Conservation (phyloP, 2,888 invertebrate species). For the Zygogramma bicolorata region DNA sequence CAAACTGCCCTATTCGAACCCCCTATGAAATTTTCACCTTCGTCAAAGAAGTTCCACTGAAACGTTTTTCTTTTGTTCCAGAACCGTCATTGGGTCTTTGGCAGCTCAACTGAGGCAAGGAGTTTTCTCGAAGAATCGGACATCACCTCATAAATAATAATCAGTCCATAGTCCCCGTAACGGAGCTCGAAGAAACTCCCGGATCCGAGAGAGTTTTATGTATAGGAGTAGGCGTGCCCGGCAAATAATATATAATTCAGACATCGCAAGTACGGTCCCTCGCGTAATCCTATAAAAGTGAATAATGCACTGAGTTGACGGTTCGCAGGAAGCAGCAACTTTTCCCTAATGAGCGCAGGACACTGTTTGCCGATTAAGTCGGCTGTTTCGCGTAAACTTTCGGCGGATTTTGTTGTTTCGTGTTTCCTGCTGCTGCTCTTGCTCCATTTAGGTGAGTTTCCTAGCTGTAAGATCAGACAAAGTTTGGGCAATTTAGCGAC, state of each 20-base stretch:
- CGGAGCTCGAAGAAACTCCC: background rate
- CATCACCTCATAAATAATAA: slow-evolving; percentile 3
- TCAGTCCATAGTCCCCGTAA: background rate
- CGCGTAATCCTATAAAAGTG: slow-evolving; percentile 42
- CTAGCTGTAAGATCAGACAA: background rate
- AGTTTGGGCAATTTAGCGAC: background rate
- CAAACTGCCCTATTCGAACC: background rate
- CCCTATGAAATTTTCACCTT: background rate
- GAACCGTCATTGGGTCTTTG: background rate
- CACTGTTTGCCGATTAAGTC: slow-evolving; percentile 46
- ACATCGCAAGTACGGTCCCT: slow-evolving; percentile 17
- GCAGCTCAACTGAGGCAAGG: background rate
- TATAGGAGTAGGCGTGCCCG: background rate
- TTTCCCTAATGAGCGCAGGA: slow-evolving; percentile 42
- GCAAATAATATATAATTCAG: slow-evolving; percentile 42
- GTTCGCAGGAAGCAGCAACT: slow-evolving; percentile 25
- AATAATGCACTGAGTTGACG: slow-evolving; percentile 46
- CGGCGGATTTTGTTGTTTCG: slow-evolving; percentile 36
- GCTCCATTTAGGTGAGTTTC: slow-evolving; percentile 41
- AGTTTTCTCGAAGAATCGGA: background rate
- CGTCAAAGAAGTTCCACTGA: background rate
- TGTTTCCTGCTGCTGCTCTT: slow-evolving; percentile 37
- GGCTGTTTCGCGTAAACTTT: slow-evolving; percentile 34
- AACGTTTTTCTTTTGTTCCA: background rate
- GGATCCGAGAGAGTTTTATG: slow-evolving; percentile 8